Base-by-base conservation (phyloP, 2,888 invertebrate genomes). In the Flexamia atlantica region DNA sequence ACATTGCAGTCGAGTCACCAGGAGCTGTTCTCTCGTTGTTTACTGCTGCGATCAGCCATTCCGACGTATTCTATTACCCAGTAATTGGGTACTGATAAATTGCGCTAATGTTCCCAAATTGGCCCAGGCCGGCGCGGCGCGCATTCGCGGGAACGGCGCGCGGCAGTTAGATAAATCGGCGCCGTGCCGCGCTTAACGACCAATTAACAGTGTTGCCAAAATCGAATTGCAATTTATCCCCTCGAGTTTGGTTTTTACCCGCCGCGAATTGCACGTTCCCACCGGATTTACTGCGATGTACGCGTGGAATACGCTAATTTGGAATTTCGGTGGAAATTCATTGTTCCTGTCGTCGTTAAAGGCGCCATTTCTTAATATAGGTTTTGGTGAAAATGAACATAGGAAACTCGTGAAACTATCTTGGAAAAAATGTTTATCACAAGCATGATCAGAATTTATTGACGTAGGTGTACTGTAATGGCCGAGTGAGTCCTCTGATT, bases 201-300 rank as follows among this genome's bases (percentile, higher is more conserved):
- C 53, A 53, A 53, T 53, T 53, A 53, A 53, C 53, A 53, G 53
- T n/a, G 53, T 53, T 53, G 53, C 53, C 53, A 53, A 53, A 53
- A 53, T 23, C 53, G 7, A 53, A 53, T 53, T 53, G 10, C 53
- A 23, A 53, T 53, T 53, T 53, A 53, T 53, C 53, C 23, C 53
- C 10, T 4, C 53, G 20, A 53, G 53, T 53, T 53, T 9, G 50
- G 50, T 17, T n/a, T 53, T 53, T 23, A 23, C 53, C 20, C 53
- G 20, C 23, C 53, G 7, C 53, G n/a, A 53, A 53, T 20, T 53
- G 53, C 53, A 53, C 53, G 53, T 23, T 23, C 4, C 20, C 20
- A 5, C 10, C 20, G 20, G 10, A 23, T 53, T 53, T 53, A 23
- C 23, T n/a, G 46, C 20, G 53, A 53, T 23, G 7, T 14, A 14